phyloP scores from a whole-genome alignment of 2,888 invertebrate genomes.

The Gastrophysa polygoni region DNA sequence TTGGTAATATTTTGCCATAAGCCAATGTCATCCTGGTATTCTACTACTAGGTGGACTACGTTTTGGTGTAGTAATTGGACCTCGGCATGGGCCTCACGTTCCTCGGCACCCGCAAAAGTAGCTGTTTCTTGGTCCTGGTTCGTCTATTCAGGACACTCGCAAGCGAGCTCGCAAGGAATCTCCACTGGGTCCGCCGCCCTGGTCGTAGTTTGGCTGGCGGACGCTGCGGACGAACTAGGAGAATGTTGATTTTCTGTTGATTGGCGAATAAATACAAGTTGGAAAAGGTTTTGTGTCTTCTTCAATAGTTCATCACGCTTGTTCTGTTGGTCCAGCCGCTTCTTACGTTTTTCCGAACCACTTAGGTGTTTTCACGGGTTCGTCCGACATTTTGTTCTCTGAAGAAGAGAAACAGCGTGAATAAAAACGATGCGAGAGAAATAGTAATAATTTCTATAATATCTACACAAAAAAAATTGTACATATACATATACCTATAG shows the following conservation, averaged over 20 bases:
- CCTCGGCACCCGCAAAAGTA: not conserved
- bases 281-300: not conserved
- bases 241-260: not conserved
- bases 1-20: constrained; percentile 1
- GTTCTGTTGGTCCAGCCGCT: not conserved
- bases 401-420: not conserved
- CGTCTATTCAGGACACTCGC: not conserved
- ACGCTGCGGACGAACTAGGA: not conserved
- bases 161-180: not conserved
- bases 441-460: constrained; percentile 1
- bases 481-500: not conserved
- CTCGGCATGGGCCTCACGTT: not conserved
- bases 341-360: not conserved
- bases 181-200: not conserved
- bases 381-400: not conserved
- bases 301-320: not conserved
- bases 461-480: not conserved
- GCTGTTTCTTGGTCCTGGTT: not conserved
- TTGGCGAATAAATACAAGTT: not conserved
- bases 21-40: not conserved
- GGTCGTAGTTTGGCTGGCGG: not conserved
- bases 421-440: not conserved
- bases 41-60: not conserved
- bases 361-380: not conserved
- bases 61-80: not conserved